Evolutionary conservation across 2,888 invertebrate species (phyloP).

Genomic region (Leptopilina drosophilae): DNA sequence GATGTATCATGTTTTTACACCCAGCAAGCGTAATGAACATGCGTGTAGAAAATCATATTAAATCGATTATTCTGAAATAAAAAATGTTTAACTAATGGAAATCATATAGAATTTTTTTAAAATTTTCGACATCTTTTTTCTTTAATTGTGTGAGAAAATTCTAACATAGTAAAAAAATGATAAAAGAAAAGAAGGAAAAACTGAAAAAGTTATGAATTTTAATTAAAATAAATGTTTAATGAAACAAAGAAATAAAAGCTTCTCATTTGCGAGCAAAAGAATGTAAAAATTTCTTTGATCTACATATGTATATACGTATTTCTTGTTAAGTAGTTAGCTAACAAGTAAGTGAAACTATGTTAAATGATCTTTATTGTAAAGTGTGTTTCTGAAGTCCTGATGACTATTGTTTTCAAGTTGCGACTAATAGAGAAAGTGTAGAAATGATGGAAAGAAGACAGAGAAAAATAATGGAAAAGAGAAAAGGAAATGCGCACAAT

Average conservation of each 20-base stretch:
- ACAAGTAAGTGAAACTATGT: constrained; percentile 12
- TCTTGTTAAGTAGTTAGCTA: neutral
- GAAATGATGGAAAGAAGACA: neutral
- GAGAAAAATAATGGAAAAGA: neutral
- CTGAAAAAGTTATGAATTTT: no score
- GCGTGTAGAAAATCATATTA: neutral
- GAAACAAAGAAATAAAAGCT: neutral
- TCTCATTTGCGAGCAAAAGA: neutral
- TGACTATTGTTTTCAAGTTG: constrained; percentile 14
- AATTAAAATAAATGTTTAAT: no score
- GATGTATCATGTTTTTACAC: no score
- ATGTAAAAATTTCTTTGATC: constrained; percentile 16
- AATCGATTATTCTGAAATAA: neutral
- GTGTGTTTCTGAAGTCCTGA: neutral
- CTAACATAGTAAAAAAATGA: neutral
- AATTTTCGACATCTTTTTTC: neutral
- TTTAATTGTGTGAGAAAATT: neutral
- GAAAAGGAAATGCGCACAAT: neutral
- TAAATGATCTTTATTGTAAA: constrained; percentile 18
- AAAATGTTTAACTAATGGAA: no score
- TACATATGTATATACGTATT: neutral
- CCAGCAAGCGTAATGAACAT: no score
- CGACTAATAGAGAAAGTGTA: neutral
- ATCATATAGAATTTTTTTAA: neutral
- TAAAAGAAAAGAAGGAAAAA: no score